Conservation (phyloP, 1,140 invertebrate genomes). For the Fragariocoptes setiger region DNA sequence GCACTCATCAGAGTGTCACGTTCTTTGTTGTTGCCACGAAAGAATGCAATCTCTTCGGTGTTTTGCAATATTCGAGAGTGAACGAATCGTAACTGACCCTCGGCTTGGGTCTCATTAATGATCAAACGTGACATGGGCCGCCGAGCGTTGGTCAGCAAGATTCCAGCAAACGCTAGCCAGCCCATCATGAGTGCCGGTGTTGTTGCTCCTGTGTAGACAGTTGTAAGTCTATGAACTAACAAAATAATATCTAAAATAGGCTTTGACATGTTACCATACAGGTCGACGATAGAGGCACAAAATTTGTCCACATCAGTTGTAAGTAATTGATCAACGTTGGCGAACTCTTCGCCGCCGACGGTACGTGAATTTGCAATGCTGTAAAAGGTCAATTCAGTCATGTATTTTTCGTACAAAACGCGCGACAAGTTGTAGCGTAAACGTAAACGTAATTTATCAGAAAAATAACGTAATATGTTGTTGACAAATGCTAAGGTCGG, state of each 20-base stretch:
- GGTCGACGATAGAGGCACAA: conserved; percentile 64
- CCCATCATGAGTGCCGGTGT: conserved; percentile 45
- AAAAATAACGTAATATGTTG: conserved; percentile 10
- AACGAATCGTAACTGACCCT: conserved; percentile 87
- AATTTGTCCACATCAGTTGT: conserved; percentile 92
- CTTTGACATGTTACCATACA: conserved; percentile 92
- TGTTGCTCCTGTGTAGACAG: conserved; percentile 13
- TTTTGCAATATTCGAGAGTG: conserved; percentile 85
- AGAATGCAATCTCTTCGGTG: conserved; percentile 86
- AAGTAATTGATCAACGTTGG: conserved; percentile 78
- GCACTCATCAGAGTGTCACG: conserved; percentile 4
- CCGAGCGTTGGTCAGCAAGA: conserved; percentile 30
- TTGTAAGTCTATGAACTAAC: conserved; percentile 58
- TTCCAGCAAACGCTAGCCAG: conserved; percentile 50
- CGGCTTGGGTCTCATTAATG: conserved; percentile 68
- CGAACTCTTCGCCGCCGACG: conserved; percentile 43
- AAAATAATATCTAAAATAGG: conserved; percentile 72
- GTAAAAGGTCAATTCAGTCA: conserved; percentile 80
- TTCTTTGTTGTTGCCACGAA: conserved; percentile 29
- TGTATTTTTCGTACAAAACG: conserved; percentile 58
- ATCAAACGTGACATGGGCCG: conserved; percentile 59
- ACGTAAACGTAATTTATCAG: conserved; percentile 64
- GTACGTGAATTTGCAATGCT: conserved; percentile 72
- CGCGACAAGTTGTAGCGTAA: conserved; percentile 58
- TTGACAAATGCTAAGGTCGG: conserved; percentile 13